phyloP scores from a whole-genome alignment of 2,888 invertebrate species.

The Rotaria macrura region DNA sequence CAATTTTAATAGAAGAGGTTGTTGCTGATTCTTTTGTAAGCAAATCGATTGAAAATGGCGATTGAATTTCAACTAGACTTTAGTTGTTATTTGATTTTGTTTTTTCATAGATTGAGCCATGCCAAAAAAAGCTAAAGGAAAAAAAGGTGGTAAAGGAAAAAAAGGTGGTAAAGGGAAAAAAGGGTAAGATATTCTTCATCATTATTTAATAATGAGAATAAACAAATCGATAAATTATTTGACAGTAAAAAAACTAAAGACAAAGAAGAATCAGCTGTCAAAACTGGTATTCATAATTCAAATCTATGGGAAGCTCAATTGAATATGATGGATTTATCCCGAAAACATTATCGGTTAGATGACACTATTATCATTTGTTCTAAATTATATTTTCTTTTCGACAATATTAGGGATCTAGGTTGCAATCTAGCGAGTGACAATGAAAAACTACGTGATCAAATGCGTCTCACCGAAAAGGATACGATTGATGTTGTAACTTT shows the following conservation, averaged over 20 bases:
- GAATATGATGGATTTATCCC: slow-evolving; percentile 21
- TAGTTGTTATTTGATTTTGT: neutral
- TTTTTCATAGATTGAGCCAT: neutral
- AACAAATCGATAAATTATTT: neutral
- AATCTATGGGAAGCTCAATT: slow-evolving; percentile 43
- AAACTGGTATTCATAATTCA: slow-evolving; percentile 45
- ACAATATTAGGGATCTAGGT: slow-evolving; percentile 43
- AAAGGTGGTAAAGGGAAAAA: slow-evolving; percentile 1
- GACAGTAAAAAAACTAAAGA: slow-evolving; percentile 24
- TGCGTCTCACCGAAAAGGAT: slow-evolving; percentile 47
- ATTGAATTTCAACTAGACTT: neutral
- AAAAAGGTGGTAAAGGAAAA: neutral
- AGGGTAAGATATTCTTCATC: neutral
- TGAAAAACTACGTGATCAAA: slow-evolving; percentile 44
- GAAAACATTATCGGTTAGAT: slow-evolving; percentile 16
- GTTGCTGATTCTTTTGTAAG: neutral
- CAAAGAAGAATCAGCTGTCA: slow-evolving; percentile 38
- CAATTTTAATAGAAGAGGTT: neutral
- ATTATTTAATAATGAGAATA: neutral
- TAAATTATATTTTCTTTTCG: too few relatives aligned
- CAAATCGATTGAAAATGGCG: neutral
- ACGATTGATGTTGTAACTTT: slow-evolving; percentile 49
- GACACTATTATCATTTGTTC: too few relatives aligned
- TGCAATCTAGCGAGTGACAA: slow-evolving; percentile 45
- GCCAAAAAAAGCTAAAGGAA: slow-evolving; percentile 6